A percentile compares a stretch with the other conserved stretches of the same genome.
These are phyloP conservation scores for Epinephelus cyanopodus DNA, from an alignment of 2,113 vertebrate genomes.

Conservation along the genomic window DNA sequence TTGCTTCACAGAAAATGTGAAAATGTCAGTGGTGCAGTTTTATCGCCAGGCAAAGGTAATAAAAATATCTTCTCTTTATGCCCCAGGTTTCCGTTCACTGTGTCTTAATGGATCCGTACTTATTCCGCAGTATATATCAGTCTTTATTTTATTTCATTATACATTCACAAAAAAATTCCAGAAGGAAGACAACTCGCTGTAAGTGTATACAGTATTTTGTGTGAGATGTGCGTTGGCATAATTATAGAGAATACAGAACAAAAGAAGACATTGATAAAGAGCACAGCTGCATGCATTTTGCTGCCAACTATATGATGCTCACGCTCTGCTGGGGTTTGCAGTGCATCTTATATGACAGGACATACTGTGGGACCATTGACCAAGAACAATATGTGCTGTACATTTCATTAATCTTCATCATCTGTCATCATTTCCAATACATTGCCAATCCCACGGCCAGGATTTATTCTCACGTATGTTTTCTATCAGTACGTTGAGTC, in stretches of 20 bases:
- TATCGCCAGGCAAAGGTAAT: constrained; percentile 33
- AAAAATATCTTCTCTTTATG: constrained; percentile 31
- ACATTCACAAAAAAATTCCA: constrained; percentile 21
- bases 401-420: constrained; percentile 16
- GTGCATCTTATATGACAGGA: constrained; percentile 38
- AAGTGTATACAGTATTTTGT: background rate
- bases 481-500: constrained; percentile 11
- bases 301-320: constrained; percentile 29
- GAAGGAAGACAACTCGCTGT: background rate
- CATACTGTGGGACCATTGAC: constrained; percentile 25
- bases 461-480: constrained; percentile 17
- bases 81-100: constrained; percentile 23
- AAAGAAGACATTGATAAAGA: constrained; percentile 27
- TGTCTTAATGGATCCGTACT: constrained; percentile 29
- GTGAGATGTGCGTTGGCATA: constrained; percentile 17
- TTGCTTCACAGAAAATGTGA: constrained; percentile 36
- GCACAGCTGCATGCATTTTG: constrained; percentile 37
- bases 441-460: background rate
- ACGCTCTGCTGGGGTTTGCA: constrained; percentile 34
- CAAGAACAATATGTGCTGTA: constrained; percentile 22
- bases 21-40: constrained; percentile 40
- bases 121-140: constrained; percentile 23
- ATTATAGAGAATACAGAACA: constrained; percentile 16
- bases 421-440: constrained; percentile 31
- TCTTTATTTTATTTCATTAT: constrained; percentile 41